Base-by-base conservation (phyloP, 1,140 invertebrate genomes). In the Zaprionus kolodkinae region DNA sequence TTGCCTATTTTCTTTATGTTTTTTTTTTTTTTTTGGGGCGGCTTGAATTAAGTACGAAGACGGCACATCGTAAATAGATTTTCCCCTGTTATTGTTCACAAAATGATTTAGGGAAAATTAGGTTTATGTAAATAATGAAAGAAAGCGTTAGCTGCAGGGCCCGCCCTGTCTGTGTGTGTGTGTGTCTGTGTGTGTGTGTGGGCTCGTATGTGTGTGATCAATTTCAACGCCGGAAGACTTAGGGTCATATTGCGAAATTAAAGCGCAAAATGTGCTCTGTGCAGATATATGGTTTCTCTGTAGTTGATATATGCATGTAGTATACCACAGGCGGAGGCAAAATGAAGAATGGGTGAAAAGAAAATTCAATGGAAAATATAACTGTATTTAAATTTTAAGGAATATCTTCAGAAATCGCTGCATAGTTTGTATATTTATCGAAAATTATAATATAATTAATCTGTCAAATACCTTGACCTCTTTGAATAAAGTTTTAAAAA, bases 101-200 rank as follows among this genome's bases (percentile, higher is more conserved):
- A 91, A 90, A 90, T 91, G 88, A 91, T 91, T 91, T 91, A 91
- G 76, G 78, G 78, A 91, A 91, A 91, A 91, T 91, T 91, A 91
- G 88, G 88, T 91, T 91, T 91, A 91, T 91, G 87, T 88, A 91
- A 91, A 91, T 91, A 91, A 84, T 84, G 80, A 81, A 91, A 82
- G 45, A 71, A 70, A 56, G 70, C 59, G 67, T 62, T 77, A 6
- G 76, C 84, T 86, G 76, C 79, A 83, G 83, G 82, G 68, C 66
- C 61, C 75, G 43, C 79, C 71, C 45, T 60, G 45, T 13, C 12
- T 25, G 13, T 6, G 12, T 38, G 38, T 48, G 35, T 59, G 25
- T 50, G 40, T 15, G n/a, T n/a, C 10, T 56, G 0, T 45, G 27
- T 33, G 17, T 38, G 61, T 73, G 68, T n/a, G n/a, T n/a, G n/a